These are phyloP conservation scores for Sogatella furcifera DNA, from an alignment of 1,140 invertebrate genomes.

Conservation along the genomic window DNA sequence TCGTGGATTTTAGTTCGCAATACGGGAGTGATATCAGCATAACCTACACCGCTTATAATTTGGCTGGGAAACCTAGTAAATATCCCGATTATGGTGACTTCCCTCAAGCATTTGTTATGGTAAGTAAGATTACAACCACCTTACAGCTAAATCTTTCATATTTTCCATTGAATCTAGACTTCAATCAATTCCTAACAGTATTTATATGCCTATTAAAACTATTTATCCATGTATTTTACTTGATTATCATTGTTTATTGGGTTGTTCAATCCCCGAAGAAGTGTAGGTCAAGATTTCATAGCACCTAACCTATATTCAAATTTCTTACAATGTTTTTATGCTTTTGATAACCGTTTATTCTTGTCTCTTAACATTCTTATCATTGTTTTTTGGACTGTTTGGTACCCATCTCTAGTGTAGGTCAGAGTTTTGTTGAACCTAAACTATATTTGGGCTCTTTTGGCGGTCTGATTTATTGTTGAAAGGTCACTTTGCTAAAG, in stretches of 20 bases:
- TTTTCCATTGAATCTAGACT: too few species aligned
- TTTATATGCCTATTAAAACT: too few species aligned
- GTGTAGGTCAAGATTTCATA: neutral
- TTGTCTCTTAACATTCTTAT: too few species aligned
- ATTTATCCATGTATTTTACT: too few species aligned
- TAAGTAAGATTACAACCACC: conserved; percentile 33
- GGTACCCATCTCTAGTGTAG: neutral
- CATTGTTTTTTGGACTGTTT: neutral
- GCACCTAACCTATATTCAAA: too few species aligned
- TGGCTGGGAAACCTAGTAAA: conserved; percentile 68
- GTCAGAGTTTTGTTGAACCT: neutral
- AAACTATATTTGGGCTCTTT: neutral
- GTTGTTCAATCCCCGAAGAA: too few species aligned
- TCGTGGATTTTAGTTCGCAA: conserved; percentile 77
- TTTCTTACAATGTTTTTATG: too few species aligned
- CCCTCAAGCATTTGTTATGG: conserved; percentile 80
- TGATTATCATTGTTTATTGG: too few species aligned
- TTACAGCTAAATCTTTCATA: neutral
- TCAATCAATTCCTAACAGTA: too few species aligned
- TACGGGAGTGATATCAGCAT: conserved; percentile 80
- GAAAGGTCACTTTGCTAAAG: too few species aligned
- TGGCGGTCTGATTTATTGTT: too few species aligned
- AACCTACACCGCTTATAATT: conserved; percentile 77
- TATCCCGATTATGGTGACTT: conserved; percentile 84
- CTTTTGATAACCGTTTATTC: too few species aligned